phyloP scores from a whole-genome alignment of 2,888 invertebrate species.

The Cordilura impudica region DNA sequence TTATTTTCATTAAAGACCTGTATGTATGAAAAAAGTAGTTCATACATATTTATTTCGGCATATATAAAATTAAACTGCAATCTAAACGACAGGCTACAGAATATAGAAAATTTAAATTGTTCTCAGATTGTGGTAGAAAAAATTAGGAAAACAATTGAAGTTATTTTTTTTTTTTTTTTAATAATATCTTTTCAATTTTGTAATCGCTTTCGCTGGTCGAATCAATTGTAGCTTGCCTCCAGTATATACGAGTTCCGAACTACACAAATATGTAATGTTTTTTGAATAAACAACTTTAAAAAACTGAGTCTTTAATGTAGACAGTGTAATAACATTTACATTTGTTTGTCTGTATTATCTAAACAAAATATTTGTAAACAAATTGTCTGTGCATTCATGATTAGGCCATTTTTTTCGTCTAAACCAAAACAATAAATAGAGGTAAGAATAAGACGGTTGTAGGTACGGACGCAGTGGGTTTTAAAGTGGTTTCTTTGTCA shows the following conservation, averaged over 20 bases:
- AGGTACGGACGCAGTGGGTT: neutral
- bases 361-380: neutral
- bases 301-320: constrained; percentile 26
- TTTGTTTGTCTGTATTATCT: neutral
- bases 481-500: neutral
- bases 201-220: neutral
- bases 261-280: constrained; percentile 19
- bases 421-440: neutral
- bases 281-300: constrained; percentile 41
- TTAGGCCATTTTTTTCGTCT: neutral
- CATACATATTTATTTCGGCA: neutral
- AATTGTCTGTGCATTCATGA: neutral
- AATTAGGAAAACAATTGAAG: too few relatives aligned
- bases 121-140: too few relatives aligned
- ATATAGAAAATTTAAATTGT: too few relatives aligned
- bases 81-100: neutral
- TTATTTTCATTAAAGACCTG: constrained; percentile 41
- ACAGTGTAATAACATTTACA: constrained; percentile 37
- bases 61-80: neutral
- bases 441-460: too few relatives aligned
- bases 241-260: neutral
- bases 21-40: constrained; percentile 1
- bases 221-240: neutral
- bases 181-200: neutral
- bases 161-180: too few relatives aligned